Evolutionary conservation across 2,113 vertebrate species (phyloP), one percentile per base, ranked within the genome.

Genomic region (Aldabrachelys gigantea): DNA sequence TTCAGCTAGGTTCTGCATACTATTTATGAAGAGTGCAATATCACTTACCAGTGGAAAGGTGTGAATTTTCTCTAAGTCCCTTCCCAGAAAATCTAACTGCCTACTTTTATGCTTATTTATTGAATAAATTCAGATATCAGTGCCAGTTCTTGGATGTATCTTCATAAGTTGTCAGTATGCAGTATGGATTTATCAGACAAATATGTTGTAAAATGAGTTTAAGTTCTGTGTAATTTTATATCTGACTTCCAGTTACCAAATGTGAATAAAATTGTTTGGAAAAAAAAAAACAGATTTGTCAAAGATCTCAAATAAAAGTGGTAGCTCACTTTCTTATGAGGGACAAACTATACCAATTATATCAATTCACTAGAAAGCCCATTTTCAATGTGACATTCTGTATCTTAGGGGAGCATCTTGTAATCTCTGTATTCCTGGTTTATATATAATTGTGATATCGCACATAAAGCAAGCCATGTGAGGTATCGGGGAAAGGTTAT

Each of bases 281-380:
- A 50, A 50, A 35, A 85, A 88, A 54, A 6, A 3, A 76, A 89
- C 19, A 91, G 27, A 88, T 90, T 57, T 87, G 92, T 0, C 65
- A 0, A 72, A 76, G 80, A 94, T 80, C 80, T 96, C 47, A 17
- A 41, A 53, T 56, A 44, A 87, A 78, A 69, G 89, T 38, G 27
- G 52, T 85, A 85, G 91, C 89, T 89, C 89, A 78, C 41, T 89
- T 85, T 82, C 82, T 41, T 79, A 92, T 84, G 85, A 95, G 0
- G 52, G 4, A 87, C 91, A 76, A 94, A 94, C 87, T 87, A 91
- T 41, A 83, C 52, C 21, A 85, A 87, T 89, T 89, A 72, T 90
- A 86, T 21, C 44, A 82, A 94, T 89, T 95, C 90, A 90, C 10
- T 59, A 62, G 80, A 90, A 91, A 78, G 47, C 56, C 90, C 38